phyloP scores from a whole-genome alignment of 2,888 invertebrate genomes.

The Galeopsomyia nigrocyanea region DNA sequence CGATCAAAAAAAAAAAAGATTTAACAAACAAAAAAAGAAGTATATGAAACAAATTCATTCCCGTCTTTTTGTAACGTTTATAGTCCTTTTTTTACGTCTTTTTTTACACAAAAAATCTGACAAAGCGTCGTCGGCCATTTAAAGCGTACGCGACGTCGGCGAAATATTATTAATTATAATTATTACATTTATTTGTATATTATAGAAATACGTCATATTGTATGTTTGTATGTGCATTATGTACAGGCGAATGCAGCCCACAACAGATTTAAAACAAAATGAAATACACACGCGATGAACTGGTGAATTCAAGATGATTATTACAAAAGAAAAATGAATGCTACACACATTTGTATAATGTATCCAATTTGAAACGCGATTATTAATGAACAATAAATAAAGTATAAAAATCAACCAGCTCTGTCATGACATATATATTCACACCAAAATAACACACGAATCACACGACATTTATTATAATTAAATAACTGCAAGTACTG shows the following conservation, averaged over 20 bases:
- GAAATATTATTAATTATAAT: slow-evolving; percentile 50
- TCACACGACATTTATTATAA: slow-evolving; percentile 4
- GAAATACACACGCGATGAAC: slow-evolving; percentile 35
- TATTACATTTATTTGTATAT: slow-evolving; percentile 59
- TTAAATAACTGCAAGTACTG: slow-evolving; percentile 20
- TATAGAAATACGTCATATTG: slow-evolving; percentile 58
- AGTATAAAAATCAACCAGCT: slow-evolving; percentile 27
- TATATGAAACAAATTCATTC: slow-evolving; percentile 50
- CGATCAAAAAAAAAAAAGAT: slow-evolving; percentile 32
- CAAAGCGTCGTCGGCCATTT: slow-evolving; percentile 48
- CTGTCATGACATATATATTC: slow-evolving; percentile 23
- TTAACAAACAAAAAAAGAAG: slow-evolving; percentile 47
- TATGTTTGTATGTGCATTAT: slow-evolving; percentile 60
- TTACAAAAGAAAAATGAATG: slow-evolving; percentile 41
- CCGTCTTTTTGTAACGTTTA: slow-evolving; percentile 48
- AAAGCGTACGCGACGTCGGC: slow-evolving; percentile 47
- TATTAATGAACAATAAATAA: slow-evolving; percentile 46
- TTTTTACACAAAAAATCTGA: slow-evolving; percentile 49
- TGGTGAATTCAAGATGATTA: slow-evolving; percentile 39
- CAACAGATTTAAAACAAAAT: slow-evolving; percentile 3
- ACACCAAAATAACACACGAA: slow-evolving; percentile 23
- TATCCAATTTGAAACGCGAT: slow-evolving; percentile 46
- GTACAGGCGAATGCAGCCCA: slow-evolving; percentile 55
- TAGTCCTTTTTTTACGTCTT: slow-evolving; percentile 48
- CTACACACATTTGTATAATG: slow-evolving; percentile 47